Conservation (phyloP, 2,888 invertebrate genomes). For the Podabrus alpinus region DNA sequence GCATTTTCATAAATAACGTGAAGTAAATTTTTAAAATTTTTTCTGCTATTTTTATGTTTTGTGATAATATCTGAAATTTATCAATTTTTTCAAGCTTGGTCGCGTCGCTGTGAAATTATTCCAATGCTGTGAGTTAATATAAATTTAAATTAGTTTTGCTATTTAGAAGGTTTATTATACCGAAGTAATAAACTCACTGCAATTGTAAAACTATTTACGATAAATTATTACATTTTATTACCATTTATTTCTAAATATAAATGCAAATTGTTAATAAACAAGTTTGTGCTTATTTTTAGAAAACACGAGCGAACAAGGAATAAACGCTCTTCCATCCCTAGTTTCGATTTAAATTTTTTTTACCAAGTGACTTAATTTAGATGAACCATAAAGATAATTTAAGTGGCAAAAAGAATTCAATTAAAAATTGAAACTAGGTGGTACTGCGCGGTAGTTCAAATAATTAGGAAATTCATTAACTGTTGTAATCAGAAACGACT, state of each 20-base stretch:
- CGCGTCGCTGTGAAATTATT: neutral
- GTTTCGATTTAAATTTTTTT: neutral
- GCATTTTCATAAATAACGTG: neutral
- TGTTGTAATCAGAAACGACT: constrained; percentile 4
- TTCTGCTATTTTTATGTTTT: neutral
- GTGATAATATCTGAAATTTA: neutral
- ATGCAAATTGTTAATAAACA: neutral
- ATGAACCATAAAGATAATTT: constrained; percentile 17
- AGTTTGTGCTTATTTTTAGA: neutral
- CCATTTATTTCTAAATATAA: neutral
- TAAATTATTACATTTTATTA: neutral
- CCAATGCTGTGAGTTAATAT: neutral
- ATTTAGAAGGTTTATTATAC: neutral
- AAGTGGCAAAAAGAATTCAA: constrained; percentile 15
- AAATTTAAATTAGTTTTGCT: neutral
- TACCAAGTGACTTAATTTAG: constrained; percentile 6
- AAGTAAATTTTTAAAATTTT: neutral
- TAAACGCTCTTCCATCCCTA: neutral
- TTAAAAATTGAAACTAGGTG: constrained; percentile 18
- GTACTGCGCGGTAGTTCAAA: constrained; percentile 10
- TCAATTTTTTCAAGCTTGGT: neutral
- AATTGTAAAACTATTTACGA: neutral
- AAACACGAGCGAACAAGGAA: neutral
- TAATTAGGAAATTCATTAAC: neutral
- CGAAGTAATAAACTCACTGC: neutral